A percentile compares a stretch with the other conserved stretches of the same genome.
Evolutionary conservation across 2,888 invertebrate genomes (phyloP).

Genomic region (Villa cingulata): DNA sequence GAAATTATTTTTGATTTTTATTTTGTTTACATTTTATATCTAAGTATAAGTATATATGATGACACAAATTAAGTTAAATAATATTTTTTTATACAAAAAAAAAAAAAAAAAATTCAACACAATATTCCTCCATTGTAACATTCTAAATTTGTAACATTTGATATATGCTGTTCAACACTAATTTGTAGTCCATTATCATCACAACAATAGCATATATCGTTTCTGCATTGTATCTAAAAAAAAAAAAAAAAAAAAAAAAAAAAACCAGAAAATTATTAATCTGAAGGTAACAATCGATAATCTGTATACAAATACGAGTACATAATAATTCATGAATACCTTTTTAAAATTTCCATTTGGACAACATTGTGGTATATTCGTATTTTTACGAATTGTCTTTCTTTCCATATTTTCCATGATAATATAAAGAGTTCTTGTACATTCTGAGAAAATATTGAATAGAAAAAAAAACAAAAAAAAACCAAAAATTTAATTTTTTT

Average conservation of each 20-base stretch:
- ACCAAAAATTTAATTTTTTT: neutral
- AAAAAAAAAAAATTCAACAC: neutral
- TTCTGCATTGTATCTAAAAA: constrained; percentile 43
- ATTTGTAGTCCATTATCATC: constrained; percentile 45
- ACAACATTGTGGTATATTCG: constrained; percentile 45
- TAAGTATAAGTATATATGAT: too few species aligned
- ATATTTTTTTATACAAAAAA: too few species aligned
- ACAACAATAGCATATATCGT: constrained; percentile 49
- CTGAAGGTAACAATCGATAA: too few species aligned
- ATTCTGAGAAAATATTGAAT: too few species aligned
- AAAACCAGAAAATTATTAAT: too few species aligned
- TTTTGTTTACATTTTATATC: too few species aligned
- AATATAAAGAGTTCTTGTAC: constrained; percentile 41
- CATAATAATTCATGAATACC: constrained; percentile 9
- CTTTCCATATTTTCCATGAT: constrained; percentile 24
- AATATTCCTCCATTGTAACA: neutral
- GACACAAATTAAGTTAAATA: neutral
- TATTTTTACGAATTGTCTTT: constrained; percentile 29
- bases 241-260: too few species aligned
- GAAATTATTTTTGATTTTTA: too few species aligned
- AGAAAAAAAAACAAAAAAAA: constrained; percentile 17
- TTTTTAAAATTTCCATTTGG: constrained; percentile 48
- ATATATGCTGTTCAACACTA: constrained; percentile 20
- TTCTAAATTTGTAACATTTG: neutral
- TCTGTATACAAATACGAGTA: neutral